phyloP scores from a whole-genome alignment of 2,888 invertebrate genomes.

The Chelonus formosanus region DNA sequence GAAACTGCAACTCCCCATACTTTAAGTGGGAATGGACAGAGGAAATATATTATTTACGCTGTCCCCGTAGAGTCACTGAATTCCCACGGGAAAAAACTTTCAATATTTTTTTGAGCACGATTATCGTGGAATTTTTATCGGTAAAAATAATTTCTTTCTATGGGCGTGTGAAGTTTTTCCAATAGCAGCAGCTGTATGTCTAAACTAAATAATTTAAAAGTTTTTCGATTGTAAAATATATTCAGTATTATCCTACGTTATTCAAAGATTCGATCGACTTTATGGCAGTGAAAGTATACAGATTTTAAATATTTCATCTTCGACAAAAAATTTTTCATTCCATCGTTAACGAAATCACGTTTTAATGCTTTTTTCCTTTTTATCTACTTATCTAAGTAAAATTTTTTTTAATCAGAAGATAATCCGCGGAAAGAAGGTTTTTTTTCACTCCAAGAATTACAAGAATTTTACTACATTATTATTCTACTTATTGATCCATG shows the following conservation, averaged over 20 bases:
- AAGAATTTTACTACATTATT: too few species aligned
- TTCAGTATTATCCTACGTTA: conserved; percentile 9
- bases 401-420: too few species aligned
- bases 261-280: conserved; percentile 1
- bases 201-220: conserved; percentile 16
- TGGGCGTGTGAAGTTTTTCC: conserved; percentile 11
- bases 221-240: conserved; percentile 12
- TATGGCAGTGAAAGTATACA: neutral
- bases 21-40: conserved; percentile 40
- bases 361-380: too few species aligned
- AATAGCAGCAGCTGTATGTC: conserved; percentile 11
- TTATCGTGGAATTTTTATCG: conserved; percentile 31
- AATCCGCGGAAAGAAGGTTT: too few species aligned
- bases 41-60: conserved; percentile 52
- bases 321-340: neutral
- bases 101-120: conserved; percentile 39
- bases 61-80: conserved; percentile 31
- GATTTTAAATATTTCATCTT: neutral
- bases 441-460: too few species aligned
- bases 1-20: conserved; percentile 32
- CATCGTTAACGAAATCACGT: too few species aligned
- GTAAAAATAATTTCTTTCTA: conserved; percentile 1
- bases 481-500: too few species aligned
- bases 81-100: conserved; percentile 36
- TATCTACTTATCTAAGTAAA: too few species aligned